phyloP scores from a whole-genome alignment of 2,797 vertebrate species.

The Microcaecilia unicolor region DNA sequence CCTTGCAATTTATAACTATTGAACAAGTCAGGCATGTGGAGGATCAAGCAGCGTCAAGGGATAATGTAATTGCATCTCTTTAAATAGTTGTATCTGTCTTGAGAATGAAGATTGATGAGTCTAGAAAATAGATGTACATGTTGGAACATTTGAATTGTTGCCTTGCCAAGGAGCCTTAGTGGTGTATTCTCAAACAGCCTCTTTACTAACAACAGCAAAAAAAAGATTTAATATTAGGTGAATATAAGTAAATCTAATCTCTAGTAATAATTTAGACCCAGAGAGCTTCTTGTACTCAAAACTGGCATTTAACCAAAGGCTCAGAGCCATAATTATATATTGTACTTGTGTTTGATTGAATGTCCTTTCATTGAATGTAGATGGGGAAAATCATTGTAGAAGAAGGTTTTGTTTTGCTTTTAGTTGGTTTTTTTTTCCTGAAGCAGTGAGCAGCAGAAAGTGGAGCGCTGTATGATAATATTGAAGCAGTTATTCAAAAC shows the following conservation, averaged over 20 bases:
- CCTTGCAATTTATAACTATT: constrained; percentile 35
- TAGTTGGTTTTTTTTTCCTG: no score
- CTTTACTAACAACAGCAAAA: constrained; percentile 18
- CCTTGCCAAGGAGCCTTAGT: constrained; percentile 25
- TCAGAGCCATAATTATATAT: constrained; percentile 26
- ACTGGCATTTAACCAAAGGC: constrained; percentile 19
- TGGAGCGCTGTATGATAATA: constrained; percentile 3
- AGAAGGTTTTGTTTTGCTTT: constrained; percentile 9
- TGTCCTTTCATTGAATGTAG: constrained; percentile 21
- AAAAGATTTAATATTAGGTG: constrained; percentile 22
- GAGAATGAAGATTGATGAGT: constrained; percentile 27
- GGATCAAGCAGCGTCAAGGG: constrained; percentile 23
- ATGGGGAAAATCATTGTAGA: constrained; percentile 18
- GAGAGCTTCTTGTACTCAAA: constrained; percentile 26
- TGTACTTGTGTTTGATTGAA: constrained; percentile 17
- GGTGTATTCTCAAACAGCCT: constrained; percentile 25
- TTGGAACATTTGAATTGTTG: constrained; percentile 36
- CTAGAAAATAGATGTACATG: constrained; percentile 28
- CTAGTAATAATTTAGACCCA: constrained; percentile 33
- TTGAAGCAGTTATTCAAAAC: constrained; percentile 22
- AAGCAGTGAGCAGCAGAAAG: constrained; percentile 19
- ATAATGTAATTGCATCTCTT: constrained; percentile 38
- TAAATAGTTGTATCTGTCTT: constrained; percentile 34
- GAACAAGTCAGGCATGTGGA: constrained; percentile 26
- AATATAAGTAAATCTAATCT: constrained; percentile 28